A percentile compares a stretch with the other conserved stretches of the same genome.
These are phyloP conservation scores for Lepisosteus oculatus DNA, from an alignment of 2,113 vertebrate genomes.

Conservation along the genomic window DNA sequence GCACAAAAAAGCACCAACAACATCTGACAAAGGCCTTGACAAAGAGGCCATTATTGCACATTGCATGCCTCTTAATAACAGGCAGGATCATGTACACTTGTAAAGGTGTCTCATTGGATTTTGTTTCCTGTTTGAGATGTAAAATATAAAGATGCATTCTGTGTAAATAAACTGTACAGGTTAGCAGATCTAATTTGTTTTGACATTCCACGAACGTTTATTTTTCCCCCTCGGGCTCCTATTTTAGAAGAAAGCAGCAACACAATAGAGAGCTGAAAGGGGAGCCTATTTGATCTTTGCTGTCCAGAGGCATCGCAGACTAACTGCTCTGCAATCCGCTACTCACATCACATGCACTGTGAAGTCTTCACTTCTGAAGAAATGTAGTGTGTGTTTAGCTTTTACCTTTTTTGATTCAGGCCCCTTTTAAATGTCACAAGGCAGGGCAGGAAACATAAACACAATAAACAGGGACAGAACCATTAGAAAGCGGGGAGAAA, in stretches of 20 bases:
- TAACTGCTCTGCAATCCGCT: slow-evolving; percentile 52
- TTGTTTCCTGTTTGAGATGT: slow-evolving; percentile 48
- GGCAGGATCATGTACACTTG: slow-evolving; percentile 50
- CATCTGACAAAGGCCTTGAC: slow-evolving; percentile 52
- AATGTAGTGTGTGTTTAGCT: slow-evolving; percentile 59
- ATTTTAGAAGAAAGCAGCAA: slow-evolving; percentile 50
- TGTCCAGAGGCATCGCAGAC: slow-evolving; percentile 60
- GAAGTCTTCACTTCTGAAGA: slow-evolving; percentile 65
- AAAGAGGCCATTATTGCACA: slow-evolving; percentile 67
- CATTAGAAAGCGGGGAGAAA: slow-evolving; percentile 47
- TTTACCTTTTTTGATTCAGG: slow-evolving; percentile 75
- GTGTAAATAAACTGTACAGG: slow-evolving; percentile 46
- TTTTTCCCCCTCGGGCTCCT: slow-evolving; percentile 28
- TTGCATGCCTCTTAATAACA: slow-evolving; percentile 67
- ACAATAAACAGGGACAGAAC: slow-evolving; percentile 75
- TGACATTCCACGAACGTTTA: slow-evolving; percentile 36
- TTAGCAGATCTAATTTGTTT: slow-evolving; percentile 49
- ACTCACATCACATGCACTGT: slow-evolving; percentile 59
- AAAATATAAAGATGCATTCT: slow-evolving; percentile 48
- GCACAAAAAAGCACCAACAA: slow-evolving; percentile 52
- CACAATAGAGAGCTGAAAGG: slow-evolving; percentile 56
- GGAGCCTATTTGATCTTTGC: slow-evolving; percentile 61
- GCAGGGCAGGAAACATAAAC: slow-evolving; percentile 82
- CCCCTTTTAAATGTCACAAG: slow-evolving; percentile 85
- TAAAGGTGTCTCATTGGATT: slow-evolving; percentile 71